These are phyloP conservation scores for Eilema sororculum DNA, from an alignment of 2,888 invertebrate genomes.

Conservation along the genomic window DNA sequence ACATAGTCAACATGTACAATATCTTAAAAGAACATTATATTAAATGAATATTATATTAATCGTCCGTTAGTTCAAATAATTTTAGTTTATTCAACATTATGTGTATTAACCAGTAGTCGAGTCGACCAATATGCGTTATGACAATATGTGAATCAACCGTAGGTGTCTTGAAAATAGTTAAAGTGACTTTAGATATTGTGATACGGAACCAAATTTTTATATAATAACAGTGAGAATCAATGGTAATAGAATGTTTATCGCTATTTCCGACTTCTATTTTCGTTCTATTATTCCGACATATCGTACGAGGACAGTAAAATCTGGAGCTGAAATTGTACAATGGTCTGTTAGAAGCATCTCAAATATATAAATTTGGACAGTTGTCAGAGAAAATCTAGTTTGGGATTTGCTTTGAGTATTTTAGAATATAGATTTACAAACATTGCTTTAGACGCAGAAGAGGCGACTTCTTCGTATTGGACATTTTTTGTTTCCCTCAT, in stretches of 20 bases:
- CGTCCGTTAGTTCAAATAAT: too few species aligned
- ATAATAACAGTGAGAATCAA: background rate
- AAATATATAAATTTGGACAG: background rate
- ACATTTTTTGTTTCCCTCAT: background rate
- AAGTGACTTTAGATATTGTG: too few species aligned
- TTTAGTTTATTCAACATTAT: too few species aligned
- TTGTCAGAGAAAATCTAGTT: background rate
- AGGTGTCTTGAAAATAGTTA: too few species aligned
- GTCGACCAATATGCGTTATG: too few species aligned
- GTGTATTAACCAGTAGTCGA: too few species aligned
- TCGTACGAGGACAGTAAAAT: background rate
- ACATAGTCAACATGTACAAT: too few species aligned
- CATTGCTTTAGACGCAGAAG: background rate
- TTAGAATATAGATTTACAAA: background rate
- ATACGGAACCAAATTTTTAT: too few species aligned
- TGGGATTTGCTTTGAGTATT: background rate
- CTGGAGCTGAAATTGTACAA: background rate
- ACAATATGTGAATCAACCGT: too few species aligned
- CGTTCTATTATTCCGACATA: background rate
- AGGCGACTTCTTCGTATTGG: too few species aligned
- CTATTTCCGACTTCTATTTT: background rate
- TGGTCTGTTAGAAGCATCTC: background rate
- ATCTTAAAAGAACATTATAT: too few species aligned
- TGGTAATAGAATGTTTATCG: background rate
- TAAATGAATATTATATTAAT: too few species aligned